Conservation (phyloP, 2,113 vertebrate genomes). For the Coptodon bakossiorum region DNA sequence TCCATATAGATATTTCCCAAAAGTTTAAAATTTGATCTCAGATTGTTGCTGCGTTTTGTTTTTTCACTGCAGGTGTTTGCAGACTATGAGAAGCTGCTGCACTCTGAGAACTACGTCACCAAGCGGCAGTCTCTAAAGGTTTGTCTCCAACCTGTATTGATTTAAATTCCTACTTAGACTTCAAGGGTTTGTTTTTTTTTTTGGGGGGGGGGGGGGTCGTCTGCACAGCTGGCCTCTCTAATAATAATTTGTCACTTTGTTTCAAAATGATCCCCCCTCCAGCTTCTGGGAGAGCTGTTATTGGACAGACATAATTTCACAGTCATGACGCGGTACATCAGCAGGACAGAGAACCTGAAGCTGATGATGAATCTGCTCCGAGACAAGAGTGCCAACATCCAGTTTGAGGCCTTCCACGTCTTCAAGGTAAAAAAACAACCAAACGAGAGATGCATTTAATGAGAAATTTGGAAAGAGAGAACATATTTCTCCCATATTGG, state of each 20-base stretch:
- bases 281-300: slow-evolving; percentile 91
- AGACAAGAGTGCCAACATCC: slow-evolving; percentile 95
- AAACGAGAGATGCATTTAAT: neutral
- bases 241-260: neutral
- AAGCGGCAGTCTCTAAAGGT: slow-evolving; percentile 98
- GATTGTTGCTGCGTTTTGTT: neutral
- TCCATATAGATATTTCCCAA: neutral
- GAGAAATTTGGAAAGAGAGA: neutral
- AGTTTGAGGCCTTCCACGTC: slow-evolving; percentile 97
- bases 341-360: slow-evolving; percentile 95
- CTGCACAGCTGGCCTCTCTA: neutral
- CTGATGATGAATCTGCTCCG: slow-evolving; percentile 95
- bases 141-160: neutral
- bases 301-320: slow-evolving; percentile 92
- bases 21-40: neutral
- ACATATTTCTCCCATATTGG: neutral
- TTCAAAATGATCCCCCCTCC: neutral
- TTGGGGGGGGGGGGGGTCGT: fast-evolving
- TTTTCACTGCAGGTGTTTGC: slow-evolving; percentile 81
- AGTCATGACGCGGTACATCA: slow-evolving; percentile 94
- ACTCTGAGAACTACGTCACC: slow-evolving; percentile 96
- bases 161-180: neutral
- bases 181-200: fast-evolving
- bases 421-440: slow-evolving; percentile 80
- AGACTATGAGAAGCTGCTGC: slow-evolving; percentile 93